Conservation (phyloP, 2,888 invertebrate species). For the Tenodera sinensis region DNA sequence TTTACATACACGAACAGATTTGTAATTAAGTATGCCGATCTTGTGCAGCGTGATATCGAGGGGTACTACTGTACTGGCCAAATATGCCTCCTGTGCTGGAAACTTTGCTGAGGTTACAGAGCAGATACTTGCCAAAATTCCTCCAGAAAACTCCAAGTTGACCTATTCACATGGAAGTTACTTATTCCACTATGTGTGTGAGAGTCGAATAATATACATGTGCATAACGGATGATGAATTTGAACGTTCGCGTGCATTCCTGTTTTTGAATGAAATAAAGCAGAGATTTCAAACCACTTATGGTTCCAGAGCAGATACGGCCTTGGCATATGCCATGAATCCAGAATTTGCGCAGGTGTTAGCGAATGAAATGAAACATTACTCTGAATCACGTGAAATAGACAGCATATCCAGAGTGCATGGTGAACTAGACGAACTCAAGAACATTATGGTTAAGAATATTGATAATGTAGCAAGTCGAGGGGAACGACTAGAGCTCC, state of each 20-base stretch:
- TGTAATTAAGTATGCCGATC: slow-evolving; percentile 68
- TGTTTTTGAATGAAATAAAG: slow-evolving; percentile 87
- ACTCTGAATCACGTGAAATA: slow-evolving; percentile 78
- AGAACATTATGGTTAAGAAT: slow-evolving; percentile 94
- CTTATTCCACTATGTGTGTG: slow-evolving; percentile 86
- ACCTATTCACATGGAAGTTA: slow-evolving; percentile 93
- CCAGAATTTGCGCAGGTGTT: slow-evolving; percentile 84
- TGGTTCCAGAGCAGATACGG: slow-evolving; percentile 75
- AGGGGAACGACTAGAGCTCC: slow-evolving; percentile 85
- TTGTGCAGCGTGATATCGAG: slow-evolving; percentile 86
- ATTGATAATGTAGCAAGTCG: slow-evolving; percentile 87
- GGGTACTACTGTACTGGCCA: slow-evolving; percentile 79
- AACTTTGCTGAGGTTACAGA: slow-evolving; percentile 94
- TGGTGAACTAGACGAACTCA: slow-evolving; percentile 88
- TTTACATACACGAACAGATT: background rate
- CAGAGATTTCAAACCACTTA: slow-evolving; percentile 80
- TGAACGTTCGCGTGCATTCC: slow-evolving; percentile 85
- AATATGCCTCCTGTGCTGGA: slow-evolving; percentile 88
- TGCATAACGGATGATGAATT: slow-evolving; percentile 96
- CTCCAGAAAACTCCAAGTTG: slow-evolving; percentile 83
- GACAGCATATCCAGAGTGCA: slow-evolving; percentile 84
- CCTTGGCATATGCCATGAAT: slow-evolving; percentile 94
- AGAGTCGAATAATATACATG: slow-evolving; percentile 83
- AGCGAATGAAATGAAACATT: slow-evolving; percentile 88
- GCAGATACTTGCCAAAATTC: slow-evolving; percentile 83